Evolutionary conservation across 1,140 invertebrate genomes (phyloP).

Genomic region (Atta texana): DNA sequence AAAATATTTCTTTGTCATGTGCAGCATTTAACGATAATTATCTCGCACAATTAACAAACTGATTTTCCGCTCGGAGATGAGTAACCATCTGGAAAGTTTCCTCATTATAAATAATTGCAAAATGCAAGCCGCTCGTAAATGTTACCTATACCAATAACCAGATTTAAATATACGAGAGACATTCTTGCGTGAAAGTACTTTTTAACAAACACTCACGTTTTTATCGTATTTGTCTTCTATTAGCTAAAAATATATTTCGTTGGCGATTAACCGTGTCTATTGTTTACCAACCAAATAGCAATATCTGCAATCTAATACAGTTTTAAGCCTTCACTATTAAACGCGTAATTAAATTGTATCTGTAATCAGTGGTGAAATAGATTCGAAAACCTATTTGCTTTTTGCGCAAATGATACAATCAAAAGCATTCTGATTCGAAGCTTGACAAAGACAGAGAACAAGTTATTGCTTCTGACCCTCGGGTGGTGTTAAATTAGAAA

Average conservation of each 20-base stretch:
- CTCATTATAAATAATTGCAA: constrained; percentile 79
- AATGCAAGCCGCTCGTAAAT: constrained; percentile 48
- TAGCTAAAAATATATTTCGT: constrained; percentile 21
- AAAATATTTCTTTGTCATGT: constrained; percentile 68
- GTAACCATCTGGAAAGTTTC: constrained; percentile 62
- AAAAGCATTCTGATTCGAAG: constrained; percentile 1
- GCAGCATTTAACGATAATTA: constrained; percentile 71
- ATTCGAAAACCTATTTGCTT: constrained; percentile 47
- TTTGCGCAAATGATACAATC: neutral
- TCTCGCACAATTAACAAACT: constrained; percentile 70
- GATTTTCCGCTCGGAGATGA: constrained; percentile 30
- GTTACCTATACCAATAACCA: neutral
- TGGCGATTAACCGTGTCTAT: constrained; percentile 30
- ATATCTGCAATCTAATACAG: constrained; percentile 22
- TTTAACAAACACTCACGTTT: constrained; percentile 71
- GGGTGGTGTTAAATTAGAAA: constrained; percentile 17
- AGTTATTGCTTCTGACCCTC: neutral
- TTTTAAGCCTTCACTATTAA: constrained; percentile 27
- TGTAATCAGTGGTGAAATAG: constrained; percentile 18
- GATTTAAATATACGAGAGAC: constrained; percentile 2
- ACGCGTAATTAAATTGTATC: constrained; percentile 39
- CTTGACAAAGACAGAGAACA: neutral
- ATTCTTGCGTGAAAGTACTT: constrained; percentile 73
- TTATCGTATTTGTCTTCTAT: constrained; percentile 67
- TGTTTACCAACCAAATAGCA: neutral